Evolutionary conservation across 2,797 vertebrate species (phyloP), one percentile per base, ranked within the genome.

Genomic region (Pristis pectinata): DNA sequence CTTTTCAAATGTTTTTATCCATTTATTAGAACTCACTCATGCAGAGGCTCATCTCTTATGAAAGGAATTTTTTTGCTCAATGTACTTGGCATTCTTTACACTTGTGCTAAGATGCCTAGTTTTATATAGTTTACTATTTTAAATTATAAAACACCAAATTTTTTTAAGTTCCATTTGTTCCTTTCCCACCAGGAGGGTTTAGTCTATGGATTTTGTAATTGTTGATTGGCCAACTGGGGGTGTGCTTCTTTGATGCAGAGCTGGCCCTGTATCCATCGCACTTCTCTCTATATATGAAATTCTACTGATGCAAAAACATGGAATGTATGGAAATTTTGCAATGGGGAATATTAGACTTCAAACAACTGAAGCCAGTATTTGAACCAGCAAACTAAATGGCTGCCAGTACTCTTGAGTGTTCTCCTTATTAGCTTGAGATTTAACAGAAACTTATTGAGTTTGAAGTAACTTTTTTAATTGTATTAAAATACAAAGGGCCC

Each of bases 241-340:
- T 93, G n/a, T 93, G n/a, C 61, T 92, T 92, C 89, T 53, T 13
- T 74, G 92, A 70, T 72, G 92, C 44, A 53, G 92, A 70, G 49
- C 41, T 74, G 70, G 70, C 56, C 67, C 17, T 74, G 27, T 19
- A 49, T 94, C 44, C 30, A 8, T 19, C 19, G n/a, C 44, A 76
- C 3, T 67, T 94, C 27, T 53, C 30, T 24, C 44, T 15, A 41
- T n/a, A n/a, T 34, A 24, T 24, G 53, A 37, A 67, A 92, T 24
- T 13, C 37, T 93, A 22, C 41, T 72, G 6, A 10, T 72, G 19
- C 64, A 93, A 49, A 76, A 30, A 19, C 24, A 94, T 53, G 2
- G 70, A 94, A 15, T n/a, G 7, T 94, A 53, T 76, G 8, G 17
- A 94, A 94, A 41, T n/a, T 74, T 44, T 94, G 72, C 41, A 94